Evolutionary conservation across 2,888 invertebrate genomes (phyloP).

Genomic region (Cheiracanthium punctorium): DNA sequence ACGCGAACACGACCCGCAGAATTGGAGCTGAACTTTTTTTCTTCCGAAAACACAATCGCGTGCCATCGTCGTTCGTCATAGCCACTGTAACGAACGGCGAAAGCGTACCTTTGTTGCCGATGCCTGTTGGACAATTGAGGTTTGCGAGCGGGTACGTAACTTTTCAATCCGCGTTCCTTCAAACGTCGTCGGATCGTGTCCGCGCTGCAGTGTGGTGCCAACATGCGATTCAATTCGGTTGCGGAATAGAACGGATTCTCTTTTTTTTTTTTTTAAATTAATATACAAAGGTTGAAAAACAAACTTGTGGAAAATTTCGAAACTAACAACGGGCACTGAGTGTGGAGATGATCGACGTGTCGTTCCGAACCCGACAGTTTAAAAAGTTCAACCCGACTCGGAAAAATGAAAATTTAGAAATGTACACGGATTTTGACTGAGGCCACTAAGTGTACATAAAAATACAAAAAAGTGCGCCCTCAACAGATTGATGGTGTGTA

Average conservation of each 20-base stretch:
- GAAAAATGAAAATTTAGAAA: too few relatives aligned
- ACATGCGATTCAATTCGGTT: background rate
- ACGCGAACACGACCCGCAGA: slow-evolving; percentile 18
- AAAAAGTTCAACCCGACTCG: too few relatives aligned
- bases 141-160: slow-evolving; percentile 17
- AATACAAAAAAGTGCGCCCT: too few relatives aligned
- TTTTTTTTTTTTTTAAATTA: too few relatives aligned
- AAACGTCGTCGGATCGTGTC: slow-evolving; percentile 18
- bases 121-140: background rate
- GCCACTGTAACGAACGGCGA: background rate
- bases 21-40: slow-evolving; percentile 21
- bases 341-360: too few relatives aligned
- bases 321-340: background rate
- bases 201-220: background rate
- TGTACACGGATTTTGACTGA: too few relatives aligned
- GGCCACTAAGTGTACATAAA: too few relatives aligned
- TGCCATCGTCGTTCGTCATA: background rate
- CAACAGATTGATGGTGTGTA: too few relatives aligned
- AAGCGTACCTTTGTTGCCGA: background rate
- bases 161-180: slow-evolving; percentile 14
- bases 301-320: too few relatives aligned
- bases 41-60: slow-evolving; percentile 29
- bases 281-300: too few relatives aligned
- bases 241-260: slow-evolving; percentile 23
- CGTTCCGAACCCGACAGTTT: too few relatives aligned